A percentile compares a stretch with the other conserved stretches of the same genome.
Conservation (phyloP, 1,140 invertebrate species). For the Heliconius himera region DNA sequence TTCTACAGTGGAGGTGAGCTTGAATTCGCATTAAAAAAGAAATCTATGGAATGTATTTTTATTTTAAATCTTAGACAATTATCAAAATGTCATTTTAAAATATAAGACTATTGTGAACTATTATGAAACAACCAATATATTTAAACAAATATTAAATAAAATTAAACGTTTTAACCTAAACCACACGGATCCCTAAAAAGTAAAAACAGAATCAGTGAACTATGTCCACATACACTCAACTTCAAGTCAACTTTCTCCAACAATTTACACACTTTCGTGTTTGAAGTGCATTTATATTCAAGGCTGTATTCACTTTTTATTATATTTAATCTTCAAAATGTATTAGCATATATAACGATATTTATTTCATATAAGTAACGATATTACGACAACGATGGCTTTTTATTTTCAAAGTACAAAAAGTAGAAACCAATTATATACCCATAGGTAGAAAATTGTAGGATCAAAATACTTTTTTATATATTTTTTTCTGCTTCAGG, state of each 20-base stretch:
- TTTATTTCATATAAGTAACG: neutral
- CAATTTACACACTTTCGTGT: slow-evolving; percentile 47
- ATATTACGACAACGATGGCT: neutral
- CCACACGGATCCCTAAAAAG: slow-evolving; percentile 11
- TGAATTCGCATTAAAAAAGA: no score
- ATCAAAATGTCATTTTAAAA: no score
- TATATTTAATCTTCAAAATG: neutral
- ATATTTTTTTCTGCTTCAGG: neutral
- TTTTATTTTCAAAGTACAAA: neutral
- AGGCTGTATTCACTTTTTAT: slow-evolving; percentile 19
- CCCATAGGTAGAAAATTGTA: no score
- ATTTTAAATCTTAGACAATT: no score
- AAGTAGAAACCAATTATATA: neutral
- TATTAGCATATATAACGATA: neutral
- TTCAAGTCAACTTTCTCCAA: slow-evolving; percentile 45
- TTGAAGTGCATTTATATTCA: slow-evolving; percentile 43
- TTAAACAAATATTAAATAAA: no score
- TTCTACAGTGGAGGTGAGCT: no score
- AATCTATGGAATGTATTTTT: no score
- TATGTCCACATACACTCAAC: slow-evolving; percentile 34
- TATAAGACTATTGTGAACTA: no score
- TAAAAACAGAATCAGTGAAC: slow-evolving; percentile 19
- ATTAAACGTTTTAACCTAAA: neutral
- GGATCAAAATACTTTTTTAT: no score
- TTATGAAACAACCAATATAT: no score